Evolutionary conservation across 2,888 invertebrate species (phyloP), one percentile per base, ranked within the genome.

Genomic region (Neocrepidodera transversa): DNA sequence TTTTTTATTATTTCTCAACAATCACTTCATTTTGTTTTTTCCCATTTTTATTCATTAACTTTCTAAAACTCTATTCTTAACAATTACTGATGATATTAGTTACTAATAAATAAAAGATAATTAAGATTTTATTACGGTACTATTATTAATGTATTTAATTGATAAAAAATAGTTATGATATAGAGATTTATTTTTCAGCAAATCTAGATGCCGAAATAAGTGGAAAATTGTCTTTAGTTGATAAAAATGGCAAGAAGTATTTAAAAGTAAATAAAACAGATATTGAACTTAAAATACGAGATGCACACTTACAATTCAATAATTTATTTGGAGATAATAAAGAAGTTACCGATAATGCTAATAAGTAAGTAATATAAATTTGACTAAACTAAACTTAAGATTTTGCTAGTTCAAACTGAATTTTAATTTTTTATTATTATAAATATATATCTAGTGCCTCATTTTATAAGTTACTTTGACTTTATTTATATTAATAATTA

Each of bases 281-380:
- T 18, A 45, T 45, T 4, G 10, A 26, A 5, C 8, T 45, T 5
- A 5, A 8, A 2, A 28, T 45, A 8, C 2, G 3, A 10, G 14
- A 18, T 1, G 28, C 45, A 1, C 6, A 13, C 4, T 1, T 45
- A 2, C 8, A 45, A 2, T 45, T 45, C 10, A 13, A 3, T 2
- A 14, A 45, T 3, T 18, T 45, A 23, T 45, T 45, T 28, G 8
- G 8, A 45, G 16, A 45, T 26, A 45, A 45, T 11, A 20, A 45
- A 7, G 26, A 45, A 45, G 14, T 45, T 2, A 45, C 26, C 6
- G 28, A 26, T 10, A 45, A 45, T 14, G 45, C 45, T 6, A 45
- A 45, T 26, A 45, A 28, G 45, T 45, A 45, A 45, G 43, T 43
- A n/a, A 20, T 6, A 13, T 10, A n/a, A n/a, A n/a, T n/a, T n/a